A percentile compares a stretch with the other conserved stretches of the same genome.
Evolutionary conservation across 2,888 invertebrate species (phyloP).

Genomic region (Cephus nigrinus): DNA sequence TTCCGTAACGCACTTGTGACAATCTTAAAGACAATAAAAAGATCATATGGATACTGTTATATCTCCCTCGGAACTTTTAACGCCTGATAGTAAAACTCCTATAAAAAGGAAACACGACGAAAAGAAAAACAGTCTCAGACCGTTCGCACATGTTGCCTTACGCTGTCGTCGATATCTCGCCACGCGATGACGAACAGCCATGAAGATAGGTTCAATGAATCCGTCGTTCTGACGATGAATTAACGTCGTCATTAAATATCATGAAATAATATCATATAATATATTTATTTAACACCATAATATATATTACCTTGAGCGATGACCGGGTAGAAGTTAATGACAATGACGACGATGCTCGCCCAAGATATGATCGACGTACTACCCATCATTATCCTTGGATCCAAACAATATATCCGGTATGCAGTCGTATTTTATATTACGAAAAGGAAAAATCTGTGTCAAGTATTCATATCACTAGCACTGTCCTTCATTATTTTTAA

Average conservation of each 20-base stretch:
- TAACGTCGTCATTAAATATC: not conserved
- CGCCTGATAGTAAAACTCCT: not conserved
- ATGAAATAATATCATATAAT: not conserved
- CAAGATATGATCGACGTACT: not conserved
- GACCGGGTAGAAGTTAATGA: not conserved
- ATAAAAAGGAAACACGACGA: not conserved
- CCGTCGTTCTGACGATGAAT: slow-evolving; percentile 15
- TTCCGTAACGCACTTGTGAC: not conserved
- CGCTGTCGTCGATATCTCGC: slow-evolving; percentile 40
- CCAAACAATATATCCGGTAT: not conserved
- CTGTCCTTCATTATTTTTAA: not conserved
- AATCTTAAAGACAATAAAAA: not conserved
- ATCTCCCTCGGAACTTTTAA: not conserved
- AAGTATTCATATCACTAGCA: not conserved
- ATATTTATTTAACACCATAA: slow-evolving; percentile 3
- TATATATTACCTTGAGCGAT: not conserved
- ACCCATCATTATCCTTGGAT: not conserved
- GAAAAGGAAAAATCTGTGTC: not conserved
- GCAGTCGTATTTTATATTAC: slow-evolving; percentile 8
- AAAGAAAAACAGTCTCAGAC: slow-evolving; percentile 7
- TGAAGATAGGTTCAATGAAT: slow-evolving; percentile 47
- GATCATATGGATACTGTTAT: not conserved
- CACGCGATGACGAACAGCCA: not conserved
- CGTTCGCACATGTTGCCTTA: slow-evolving; percentile 51
- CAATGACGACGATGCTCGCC: not conserved